Base-by-base conservation (phyloP, 2,113 vertebrate genomes). In the Eonycteris spelaea region DNA sequence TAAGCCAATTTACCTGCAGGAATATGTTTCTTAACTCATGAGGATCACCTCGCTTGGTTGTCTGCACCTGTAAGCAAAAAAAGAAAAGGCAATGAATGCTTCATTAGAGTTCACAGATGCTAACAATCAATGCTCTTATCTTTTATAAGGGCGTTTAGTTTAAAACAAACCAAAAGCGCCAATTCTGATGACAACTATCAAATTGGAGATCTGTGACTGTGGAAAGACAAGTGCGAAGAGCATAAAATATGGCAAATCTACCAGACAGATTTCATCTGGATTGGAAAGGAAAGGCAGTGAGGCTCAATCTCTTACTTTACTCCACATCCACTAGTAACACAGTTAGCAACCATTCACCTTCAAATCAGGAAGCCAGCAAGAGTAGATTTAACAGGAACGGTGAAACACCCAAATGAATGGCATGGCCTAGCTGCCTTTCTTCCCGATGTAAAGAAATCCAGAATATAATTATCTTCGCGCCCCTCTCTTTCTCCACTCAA, bases 31-130 rank as follows among this genome's bases (percentile, higher is more conserved):
- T 99, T 84, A 99, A 98, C 77, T 99, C 99, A 95, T 98, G 98
- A 30, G 99, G 99, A 98, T 99, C 99, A 28, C 99, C 99, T 98
- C 99, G 98, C 98, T 99, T 99, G 85, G 99, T 99, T 43, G 98
- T 98, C 68, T 99, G 99, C 97, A 99, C 99, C 99, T 99, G 97
- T 70, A 97, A 98, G 96, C 13, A 3, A 97, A 48, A 53, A 48
- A 3, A 68, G 75, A 73, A 61, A 48, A 71, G n/a, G 10, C 40
- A 59, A 97, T 98, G 92, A 98, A 92, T 87, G 61, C 71, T 93
- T 91, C 77, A 95, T 96, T 45, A 90, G 68, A 85, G 79, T 73
- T 97, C 88, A 93, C 80, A 85, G 67, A 43, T 28, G 40, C 83
- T 67, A 93, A 87, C 74, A 68, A 96, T 96, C 35, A 87, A n/a